These are phyloP conservation scores for Scelioninae gen. 1 DNA, from an alignment of 2,888 invertebrate genomes.

Conservation along the genomic window DNA sequence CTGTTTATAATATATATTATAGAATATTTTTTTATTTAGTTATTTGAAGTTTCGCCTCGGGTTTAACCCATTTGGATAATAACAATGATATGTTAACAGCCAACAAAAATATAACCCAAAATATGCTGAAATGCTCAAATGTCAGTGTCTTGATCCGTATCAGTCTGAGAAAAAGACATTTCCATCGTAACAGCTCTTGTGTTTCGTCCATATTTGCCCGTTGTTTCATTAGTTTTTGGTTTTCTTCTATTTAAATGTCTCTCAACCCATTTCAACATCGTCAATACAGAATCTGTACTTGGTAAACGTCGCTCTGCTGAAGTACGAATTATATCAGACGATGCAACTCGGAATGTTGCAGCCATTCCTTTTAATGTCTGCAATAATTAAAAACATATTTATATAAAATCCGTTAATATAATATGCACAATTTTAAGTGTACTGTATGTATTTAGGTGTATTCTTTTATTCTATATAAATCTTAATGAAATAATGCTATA, in stretches of 20 bases:
- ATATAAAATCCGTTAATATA: too few species aligned
- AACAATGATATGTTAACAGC: too few species aligned
- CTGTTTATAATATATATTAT: too few species aligned
- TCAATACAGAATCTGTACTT: slow-evolving; percentile 94
- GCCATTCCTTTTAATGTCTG: slow-evolving; percentile 97
- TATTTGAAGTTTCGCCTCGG: too few species aligned
- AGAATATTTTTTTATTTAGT: too few species aligned
- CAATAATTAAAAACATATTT: slow-evolving; percentile 23
- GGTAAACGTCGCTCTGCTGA: slow-evolving; percentile 94
- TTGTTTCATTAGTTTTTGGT: slow-evolving; percentile 85
- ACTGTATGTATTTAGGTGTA: too few species aligned
- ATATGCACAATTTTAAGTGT: too few species aligned
- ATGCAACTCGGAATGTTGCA: slow-evolving; percentile 94
- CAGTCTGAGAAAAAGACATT: slow-evolving; percentile 87
- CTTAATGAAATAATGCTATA: too few species aligned
- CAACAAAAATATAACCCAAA: not conserved
- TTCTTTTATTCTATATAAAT: too few species aligned
- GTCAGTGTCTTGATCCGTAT: slow-evolving; percentile 32
- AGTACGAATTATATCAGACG: slow-evolving; percentile 93
- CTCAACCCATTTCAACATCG: slow-evolving; percentile 96
- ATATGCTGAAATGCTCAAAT: not conserved
- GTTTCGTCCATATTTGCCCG: slow-evolving; percentile 84
- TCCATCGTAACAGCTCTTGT: slow-evolving; percentile 90
- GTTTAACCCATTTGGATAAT: too few species aligned
- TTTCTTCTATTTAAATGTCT: slow-evolving; percentile 92